Evolutionary conservation across 2,797 vertebrate species (phyloP), one percentile per base, ranked within the genome.

Genomic region (Apodemus agrarius): DNA sequence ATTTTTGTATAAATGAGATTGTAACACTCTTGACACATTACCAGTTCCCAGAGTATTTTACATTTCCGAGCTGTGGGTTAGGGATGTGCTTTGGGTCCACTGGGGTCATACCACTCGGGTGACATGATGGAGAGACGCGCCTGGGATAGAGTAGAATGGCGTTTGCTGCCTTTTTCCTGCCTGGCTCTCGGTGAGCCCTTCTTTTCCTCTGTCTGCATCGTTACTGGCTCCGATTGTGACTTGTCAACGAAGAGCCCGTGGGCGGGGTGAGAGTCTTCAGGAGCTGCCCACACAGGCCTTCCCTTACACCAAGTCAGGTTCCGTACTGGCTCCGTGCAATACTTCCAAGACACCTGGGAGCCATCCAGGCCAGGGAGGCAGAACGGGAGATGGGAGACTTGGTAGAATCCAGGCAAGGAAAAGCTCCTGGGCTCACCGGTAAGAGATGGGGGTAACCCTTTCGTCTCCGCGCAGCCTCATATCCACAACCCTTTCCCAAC

Each of bases 1-100:
- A 10, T 93, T 92, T 92, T 91, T 96, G 52, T 86, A 24, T 34
- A 89, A 72, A 40, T 94, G 40, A 89, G 19, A 90, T 90, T 95
- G 2, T 72, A 93, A 80, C 49, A 92, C 11, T 85, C 83, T 24
- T 67, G 34, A 79, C 92, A 95, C 91, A 87, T 43, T 43, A 54
- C 21, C 61, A 22, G 13, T 19, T 81, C 86, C 80, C 37, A 95
- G 17, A 76, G 59, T 37, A 21, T 59, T 94, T 92, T 82, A 74
- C 9, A 82, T 91, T 84, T 93, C 21, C 17, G 16, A 88, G 72
- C 85, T 95, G 40, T 67, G 49, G 21, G 19, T 95, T 88, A 92
- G 43, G 21, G 24, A 34, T 84, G 67, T 7, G 43, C 9, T 26
- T 31, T n/a, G 29, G 17, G 14, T 74, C 31, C 52, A 26, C 43